Evolutionary conservation across 2,113 vertebrate species (phyloP), one percentile per base, ranked within the genome.

Genomic region (Thomomys bottae): DNA sequence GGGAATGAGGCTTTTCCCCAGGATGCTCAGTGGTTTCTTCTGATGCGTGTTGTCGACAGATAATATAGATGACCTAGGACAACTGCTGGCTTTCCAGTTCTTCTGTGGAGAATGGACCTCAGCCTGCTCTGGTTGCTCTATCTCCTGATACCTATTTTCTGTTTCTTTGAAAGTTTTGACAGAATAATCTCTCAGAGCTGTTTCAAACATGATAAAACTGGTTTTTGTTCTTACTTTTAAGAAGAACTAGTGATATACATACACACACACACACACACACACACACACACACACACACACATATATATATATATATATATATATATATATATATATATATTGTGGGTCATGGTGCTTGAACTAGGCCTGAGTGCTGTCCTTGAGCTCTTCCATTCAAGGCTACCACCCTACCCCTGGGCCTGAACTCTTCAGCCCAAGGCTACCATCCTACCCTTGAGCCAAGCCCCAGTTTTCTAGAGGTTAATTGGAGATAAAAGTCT

Each of bases 141-240:
- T 18, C 42, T 92, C 68, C 15, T 6, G 3, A 30, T 42, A 3
- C 21, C n/a, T 89, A 70, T 80, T 63, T 88, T 91, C 70, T 76
- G 24, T 88, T 88, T 95, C 54, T 89, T 38, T 93, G 36, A 49
- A 85, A 68, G 18, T 30, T 28, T 1, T 72, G 86, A 88, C 63
- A 66, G 92, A 75, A 21, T 87, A n/a, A 77, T 85, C 42, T 77
- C 78, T 81, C 49, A 76, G 30, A 77, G 63, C 61, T 75, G 54
- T 86, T 90, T 72, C 34, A 80, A 83, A 79, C 34, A 75, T n/a
- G 34, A 90, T 83, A 95, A 17, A 90, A 76, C 61, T 72, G 36
- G 63, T 88, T 76, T 94, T 94, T 96, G 92, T 90, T 82, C 34
- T 94, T 80, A 71, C 80, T 91, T 79, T 92, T 89, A 68, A 75